Evolutionary conservation across 2,888 invertebrate species (phyloP), one percentile per base, ranked within the genome.

Genomic region (Lathronympha strigana): DNA sequence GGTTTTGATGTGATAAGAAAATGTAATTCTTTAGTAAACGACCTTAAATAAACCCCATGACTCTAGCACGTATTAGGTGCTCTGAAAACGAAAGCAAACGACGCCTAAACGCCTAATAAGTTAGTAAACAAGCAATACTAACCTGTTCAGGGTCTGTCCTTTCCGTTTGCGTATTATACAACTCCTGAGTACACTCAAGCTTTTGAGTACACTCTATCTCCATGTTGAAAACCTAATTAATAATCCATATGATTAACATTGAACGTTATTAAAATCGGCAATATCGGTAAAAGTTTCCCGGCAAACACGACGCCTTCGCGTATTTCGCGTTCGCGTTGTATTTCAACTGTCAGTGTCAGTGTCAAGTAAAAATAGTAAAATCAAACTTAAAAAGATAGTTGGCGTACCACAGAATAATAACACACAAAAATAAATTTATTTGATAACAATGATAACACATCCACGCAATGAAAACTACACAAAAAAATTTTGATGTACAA

Each of bases 161-260:
- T 55, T 85, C 80, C 9, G 70, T 68, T 55, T 74, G 75, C 15
- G 75, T 74, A 13, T 74, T 73, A 67, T 78, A 77, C 45, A 83
- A 69, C 19, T 88, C 82, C 76, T 90, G 88, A 13, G 89, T 87
- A 71, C 80, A 83, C 69, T 87, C 87, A 17, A 90, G 72, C 45
- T 81, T 81, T 70, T 90, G 90, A 6, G 90, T 90, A 73, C 86
- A 86, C 75, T 90, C 90, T 89, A 90, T 87, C 49, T 69, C 79
- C 60, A 62, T 55, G 15, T 61, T 58, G 68, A 70, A 33, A 9
- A 33, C 28, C 33, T 57, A 19, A 11, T 53, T 45, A 62, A 40
- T 43, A 43, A 45, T 33, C 55, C 49, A 62, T 61, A 25, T 31
- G 28, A 66, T 36, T 40, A 36, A 47, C 47, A 47, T 21, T n/a